Evolutionary conservation across 2,113 vertebrate genomes (phyloP).

Genomic region (Callipepla squamata): DNA sequence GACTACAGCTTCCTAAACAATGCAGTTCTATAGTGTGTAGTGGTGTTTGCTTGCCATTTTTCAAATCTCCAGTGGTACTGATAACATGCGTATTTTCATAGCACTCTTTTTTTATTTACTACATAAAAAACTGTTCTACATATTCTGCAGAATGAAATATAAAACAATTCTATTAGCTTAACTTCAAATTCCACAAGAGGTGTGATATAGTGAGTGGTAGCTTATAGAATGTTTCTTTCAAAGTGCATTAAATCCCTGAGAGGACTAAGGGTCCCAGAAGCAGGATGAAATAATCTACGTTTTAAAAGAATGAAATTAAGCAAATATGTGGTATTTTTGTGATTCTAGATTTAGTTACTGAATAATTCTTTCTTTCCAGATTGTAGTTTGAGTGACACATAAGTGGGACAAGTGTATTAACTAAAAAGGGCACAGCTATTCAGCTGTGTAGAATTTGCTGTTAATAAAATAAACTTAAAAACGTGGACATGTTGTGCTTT

Average conservation of each 20-base stretch:
- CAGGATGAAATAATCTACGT: neutral
- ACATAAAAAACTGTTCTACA: neutral
- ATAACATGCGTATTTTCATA: neutral
- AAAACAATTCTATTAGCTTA: neutral
- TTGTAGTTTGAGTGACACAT: neutral
- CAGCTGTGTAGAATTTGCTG: neutral
- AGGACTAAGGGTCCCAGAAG: neutral
- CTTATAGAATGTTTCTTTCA: neutral
- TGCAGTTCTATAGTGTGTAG: neutral
- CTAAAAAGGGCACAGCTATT: neutral
- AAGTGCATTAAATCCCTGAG: neutral
- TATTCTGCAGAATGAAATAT: neutral
- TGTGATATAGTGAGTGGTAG: neutral
- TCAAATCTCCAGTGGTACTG: neutral
- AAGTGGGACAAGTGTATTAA: neutral
- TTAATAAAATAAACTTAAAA: neutral
- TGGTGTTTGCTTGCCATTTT: neutral
- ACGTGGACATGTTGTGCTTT: neutral
- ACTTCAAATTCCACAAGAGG: neutral
- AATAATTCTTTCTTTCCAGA: neutral
- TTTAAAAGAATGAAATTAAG: neutral
- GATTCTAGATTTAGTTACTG: neutral
- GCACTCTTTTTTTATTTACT: neutral
- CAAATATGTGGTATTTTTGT: neutral
- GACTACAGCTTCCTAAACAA: neutral